phyloP scores from a whole-genome alignment of 2,797 vertebrate species.

The Lepus townsendii region DNA sequence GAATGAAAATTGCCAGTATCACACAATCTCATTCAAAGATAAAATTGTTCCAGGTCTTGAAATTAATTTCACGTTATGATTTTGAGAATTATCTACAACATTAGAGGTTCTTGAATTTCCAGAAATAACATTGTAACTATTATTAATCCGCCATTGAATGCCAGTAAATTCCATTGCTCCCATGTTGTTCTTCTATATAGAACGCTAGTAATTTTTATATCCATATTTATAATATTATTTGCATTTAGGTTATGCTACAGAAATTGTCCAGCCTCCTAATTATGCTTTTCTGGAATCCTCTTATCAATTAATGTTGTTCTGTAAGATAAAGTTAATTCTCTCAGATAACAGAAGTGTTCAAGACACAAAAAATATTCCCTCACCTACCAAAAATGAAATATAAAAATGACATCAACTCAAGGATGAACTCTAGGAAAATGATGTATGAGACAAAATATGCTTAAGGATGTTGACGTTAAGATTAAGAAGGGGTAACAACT shows the following conservation, averaged over 20 bases:
- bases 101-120: background rate
- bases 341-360: slow-evolving; percentile 29
- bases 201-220: slow-evolving; percentile 38
- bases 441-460: slow-evolving; percentile 6
- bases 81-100: background rate
- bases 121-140: slow-evolving; percentile 34
- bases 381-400: background rate
- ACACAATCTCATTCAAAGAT: slow-evolving; percentile 38
- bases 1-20: slow-evolving; percentile 41
- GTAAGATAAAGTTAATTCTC: slow-evolving; percentile 34
- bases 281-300: background rate
- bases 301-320: slow-evolving; percentile 56
- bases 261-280: slow-evolving; percentile 24
- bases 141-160: slow-evolving; percentile 21
- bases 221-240: slow-evolving; percentile 7
- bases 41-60: slow-evolving; percentile 48
- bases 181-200: background rate
- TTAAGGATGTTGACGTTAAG: background rate
- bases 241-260: slow-evolving; percentile 33
- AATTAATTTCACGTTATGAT: slow-evolving; percentile 9
- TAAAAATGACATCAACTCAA: background rate
- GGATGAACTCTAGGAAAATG: slow-evolving; percentile 4
- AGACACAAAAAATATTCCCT: background rate
- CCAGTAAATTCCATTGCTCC: background rate
- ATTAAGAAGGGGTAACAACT: slow-evolving; percentile 1